Conservation (phyloP, 2,797 vertebrate genomes). For the Presbytis comata region DNA sequence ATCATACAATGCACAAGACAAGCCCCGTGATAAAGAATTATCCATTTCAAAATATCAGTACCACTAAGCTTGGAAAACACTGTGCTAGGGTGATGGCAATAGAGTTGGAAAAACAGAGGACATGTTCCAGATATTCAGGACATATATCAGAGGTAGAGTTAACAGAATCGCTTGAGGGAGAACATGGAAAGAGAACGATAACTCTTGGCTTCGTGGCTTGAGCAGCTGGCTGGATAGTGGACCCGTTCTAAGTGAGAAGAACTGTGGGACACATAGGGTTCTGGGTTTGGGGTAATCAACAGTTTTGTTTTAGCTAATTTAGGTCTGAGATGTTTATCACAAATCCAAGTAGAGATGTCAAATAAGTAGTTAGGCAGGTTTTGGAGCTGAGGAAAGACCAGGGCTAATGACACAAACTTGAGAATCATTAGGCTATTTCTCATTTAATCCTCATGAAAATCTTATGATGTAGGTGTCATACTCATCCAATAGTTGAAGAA, state of each 20-base stretch:
- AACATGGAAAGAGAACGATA: not conserved
- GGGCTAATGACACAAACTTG: not conserved
- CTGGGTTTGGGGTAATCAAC: not conserved
- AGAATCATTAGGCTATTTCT: not conserved
- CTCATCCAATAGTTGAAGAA: not conserved
- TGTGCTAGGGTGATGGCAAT: not conserved
- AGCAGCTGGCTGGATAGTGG: not conserved
- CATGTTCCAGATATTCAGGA: not conserved
- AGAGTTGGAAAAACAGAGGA: not conserved
- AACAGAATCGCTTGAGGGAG: not conserved
- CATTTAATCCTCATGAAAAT: not conserved
- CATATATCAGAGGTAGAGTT: not conserved
- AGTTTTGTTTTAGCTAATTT: not conserved
- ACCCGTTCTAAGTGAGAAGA: not conserved
- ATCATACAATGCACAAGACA: not conserved
- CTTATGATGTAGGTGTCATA: not conserved
- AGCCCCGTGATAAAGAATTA: not conserved
- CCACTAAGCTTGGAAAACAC: not conserved
- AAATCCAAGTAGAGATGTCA: not conserved
- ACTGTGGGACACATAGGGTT: not conserved
- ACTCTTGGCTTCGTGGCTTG: not conserved
- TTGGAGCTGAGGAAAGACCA: not conserved
- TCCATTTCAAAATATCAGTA: not conserved
- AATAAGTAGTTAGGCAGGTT: not conserved
- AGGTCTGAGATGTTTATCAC: not conserved